phyloP scores from a whole-genome alignment of 2,888 invertebrate genomes.

The Volucella bombylans region DNA sequence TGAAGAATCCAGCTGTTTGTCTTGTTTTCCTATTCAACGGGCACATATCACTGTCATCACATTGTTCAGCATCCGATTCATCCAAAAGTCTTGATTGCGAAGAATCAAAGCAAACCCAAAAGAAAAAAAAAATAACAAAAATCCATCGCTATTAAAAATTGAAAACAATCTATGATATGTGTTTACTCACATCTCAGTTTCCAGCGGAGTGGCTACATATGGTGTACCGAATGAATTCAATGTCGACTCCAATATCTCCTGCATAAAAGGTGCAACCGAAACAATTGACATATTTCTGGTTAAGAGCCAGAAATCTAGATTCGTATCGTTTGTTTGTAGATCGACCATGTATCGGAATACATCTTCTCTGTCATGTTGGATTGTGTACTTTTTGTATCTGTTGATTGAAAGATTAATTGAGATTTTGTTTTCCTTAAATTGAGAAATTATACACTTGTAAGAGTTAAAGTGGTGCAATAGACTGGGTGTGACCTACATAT shows the following conservation, averaged over 20 bases:
- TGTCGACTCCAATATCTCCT: slow-evolving; percentile 78
- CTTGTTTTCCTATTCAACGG: slow-evolving; percentile 78
- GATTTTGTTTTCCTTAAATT: neutral
- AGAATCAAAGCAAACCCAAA: slow-evolving; percentile 3
- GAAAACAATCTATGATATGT: slow-evolving; percentile 24
- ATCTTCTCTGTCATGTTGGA: slow-evolving; percentile 78
- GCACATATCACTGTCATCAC: slow-evolving; percentile 76
- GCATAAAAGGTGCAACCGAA: slow-evolving; percentile 79
- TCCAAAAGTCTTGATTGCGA: slow-evolving; percentile 48
- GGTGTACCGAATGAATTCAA: slow-evolving; percentile 77
- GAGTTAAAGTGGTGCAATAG: neutral
- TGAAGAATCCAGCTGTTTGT: slow-evolving; percentile 80
- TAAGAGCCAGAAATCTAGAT: slow-evolving; percentile 81
- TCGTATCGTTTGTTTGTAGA: slow-evolving; percentile 78
- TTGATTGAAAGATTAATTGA: slow-evolving; percentile 33
- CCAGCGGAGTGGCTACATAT: slow-evolving; percentile 77
- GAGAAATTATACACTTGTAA: neutral
- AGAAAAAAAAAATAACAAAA: slow-evolving; percentile 20
- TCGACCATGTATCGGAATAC: slow-evolving; percentile 80
- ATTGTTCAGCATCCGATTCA: slow-evolving; percentile 61
- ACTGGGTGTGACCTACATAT: neutral
- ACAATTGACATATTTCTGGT: slow-evolving; percentile 80
- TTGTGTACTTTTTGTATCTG: slow-evolving; percentile 81
- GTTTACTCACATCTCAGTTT: slow-evolving; percentile 78
- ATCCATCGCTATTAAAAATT: neutral